Percentiles rank a stretch among this genome's conserved stretches.
Conservation (phyloP, 1,140 invertebrate genomes). For the Orchesella cincta region DNA sequence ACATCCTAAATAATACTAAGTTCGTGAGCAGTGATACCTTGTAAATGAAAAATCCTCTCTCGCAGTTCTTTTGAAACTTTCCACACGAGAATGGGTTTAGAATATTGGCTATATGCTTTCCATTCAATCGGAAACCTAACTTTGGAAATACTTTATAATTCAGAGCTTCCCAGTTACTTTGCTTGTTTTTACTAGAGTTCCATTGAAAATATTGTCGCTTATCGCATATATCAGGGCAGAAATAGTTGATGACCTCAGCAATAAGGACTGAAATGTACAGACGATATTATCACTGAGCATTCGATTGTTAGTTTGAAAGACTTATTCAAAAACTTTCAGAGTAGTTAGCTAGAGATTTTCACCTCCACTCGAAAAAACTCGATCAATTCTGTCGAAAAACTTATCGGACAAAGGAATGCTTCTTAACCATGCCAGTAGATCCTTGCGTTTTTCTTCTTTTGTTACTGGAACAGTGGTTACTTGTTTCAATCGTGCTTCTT, state of each 20-base stretch:
- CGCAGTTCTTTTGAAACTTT: background rate
- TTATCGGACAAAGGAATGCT: background rate
- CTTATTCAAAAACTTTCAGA: no score
- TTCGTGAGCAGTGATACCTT: no score
- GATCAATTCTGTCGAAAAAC: background rate
- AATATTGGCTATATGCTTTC: background rate
- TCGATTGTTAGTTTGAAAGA: no score
- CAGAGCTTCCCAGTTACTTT: conserved; percentile 3
- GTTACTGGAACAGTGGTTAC: background rate
- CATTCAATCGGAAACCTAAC: background rate
- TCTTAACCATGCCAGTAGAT: conserved; percentile 9
- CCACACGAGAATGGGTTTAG: background rate
- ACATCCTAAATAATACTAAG: background rate
- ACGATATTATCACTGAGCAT: no score
- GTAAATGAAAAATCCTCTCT: conserved; percentile 15
- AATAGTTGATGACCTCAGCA: conserved; percentile 12
- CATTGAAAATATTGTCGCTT: background rate
- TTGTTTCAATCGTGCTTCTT: background rate
- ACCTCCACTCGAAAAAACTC: background rate
- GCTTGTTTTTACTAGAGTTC: background rate
- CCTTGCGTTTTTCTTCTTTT: background rate
- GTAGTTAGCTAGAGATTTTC: no score
- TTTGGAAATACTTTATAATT: conserved; percentile 24
- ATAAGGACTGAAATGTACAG: background rate
- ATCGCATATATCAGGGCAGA: background rate